Conservation (phyloP, 2,797 vertebrate species). For the Buphagus erythrorhynchus region DNA sequence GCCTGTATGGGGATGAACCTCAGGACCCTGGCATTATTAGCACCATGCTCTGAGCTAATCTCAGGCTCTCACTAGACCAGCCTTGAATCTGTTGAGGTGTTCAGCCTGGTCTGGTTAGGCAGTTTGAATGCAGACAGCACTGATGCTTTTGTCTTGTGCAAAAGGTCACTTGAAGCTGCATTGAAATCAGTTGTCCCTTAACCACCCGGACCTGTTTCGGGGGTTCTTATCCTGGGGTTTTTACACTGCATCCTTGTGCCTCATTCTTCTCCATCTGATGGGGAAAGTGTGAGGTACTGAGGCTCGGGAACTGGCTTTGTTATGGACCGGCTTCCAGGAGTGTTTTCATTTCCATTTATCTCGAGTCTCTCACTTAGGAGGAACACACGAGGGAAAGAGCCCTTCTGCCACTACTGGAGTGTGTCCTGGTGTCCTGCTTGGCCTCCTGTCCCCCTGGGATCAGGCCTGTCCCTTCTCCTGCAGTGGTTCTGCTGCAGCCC, state of each 20-base stretch:
- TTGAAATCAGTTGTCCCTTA: neutral
- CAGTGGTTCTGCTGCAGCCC: neutral
- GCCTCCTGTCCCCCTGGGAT: neutral
- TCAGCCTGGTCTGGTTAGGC: neutral
- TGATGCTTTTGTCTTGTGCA: neutral
- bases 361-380: neutral
- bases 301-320: neutral
- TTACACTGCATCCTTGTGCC: neutral
- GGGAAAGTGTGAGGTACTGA: neutral
- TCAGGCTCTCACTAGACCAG: neutral
- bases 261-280: neutral
- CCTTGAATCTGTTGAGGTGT: neutral
- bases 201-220: neutral
- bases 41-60: neutral
- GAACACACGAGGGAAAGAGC: neutral
- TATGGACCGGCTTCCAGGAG: fast-evolving
- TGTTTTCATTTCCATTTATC: neutral
- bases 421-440: neutral
- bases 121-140: neutral
- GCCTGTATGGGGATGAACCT: neutral
- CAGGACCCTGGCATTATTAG: neutral
- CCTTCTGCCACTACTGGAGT: neutral
- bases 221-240: neutral
- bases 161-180: neutral
- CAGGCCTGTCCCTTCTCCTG: neutral